Evolutionary conservation across 2,797 vertebrate species (phyloP), one percentile per base, ranked within the genome.

Genomic region (Lacerta agilis): DNA sequence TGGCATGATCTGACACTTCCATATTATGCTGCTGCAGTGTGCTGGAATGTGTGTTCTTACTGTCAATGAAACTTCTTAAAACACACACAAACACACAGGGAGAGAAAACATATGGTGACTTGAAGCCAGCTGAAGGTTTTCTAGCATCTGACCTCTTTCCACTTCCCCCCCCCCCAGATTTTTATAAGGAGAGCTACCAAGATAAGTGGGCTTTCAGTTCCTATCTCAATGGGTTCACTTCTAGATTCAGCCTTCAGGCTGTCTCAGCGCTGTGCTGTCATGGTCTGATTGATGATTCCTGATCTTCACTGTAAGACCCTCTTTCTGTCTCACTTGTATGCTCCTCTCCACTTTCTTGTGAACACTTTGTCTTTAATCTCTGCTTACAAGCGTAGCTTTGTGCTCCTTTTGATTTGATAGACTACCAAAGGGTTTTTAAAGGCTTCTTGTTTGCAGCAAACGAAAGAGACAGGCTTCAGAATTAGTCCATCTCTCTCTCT

Each of bases 301-400:
- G 27, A 64, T 78, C 64, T 79, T 72, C n/a, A 1, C 43, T 58
- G 27, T 55, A 41, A 83, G 25, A 33, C 29, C 33, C 36, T n/a
- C 23, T 69, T 36, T 29, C 61, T 49, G 29, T 77, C 25, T 82
- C 27, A 81, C 17, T 78, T 43, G 27, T 77, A 43, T 6, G 27
- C 73, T 29, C 38, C 27, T 88, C 75, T 88, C 75, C 41, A 7
- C 45, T 79, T 83, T 86, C 76, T 80, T 61, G 75, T 55, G 27
- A 82, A 78, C 64, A 41, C 33, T 88, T 83, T 69, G 18, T 58
- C 66, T 88, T 84, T 71, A 86, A 79, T 72, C 27, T 88, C 49
- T 61, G 49, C 29, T 73, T 72, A 79, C 13, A 61, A 84, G 33
- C 25, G 23, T 23, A 64, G 76, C 41, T 43, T 79, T 88, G 82